A percentile compares a stretch with the other conserved stretches of the same genome.
phyloP scores from a whole-genome alignment of 1,140 invertebrate genomes.

The Ceratoteleas bidentatus region DNA sequence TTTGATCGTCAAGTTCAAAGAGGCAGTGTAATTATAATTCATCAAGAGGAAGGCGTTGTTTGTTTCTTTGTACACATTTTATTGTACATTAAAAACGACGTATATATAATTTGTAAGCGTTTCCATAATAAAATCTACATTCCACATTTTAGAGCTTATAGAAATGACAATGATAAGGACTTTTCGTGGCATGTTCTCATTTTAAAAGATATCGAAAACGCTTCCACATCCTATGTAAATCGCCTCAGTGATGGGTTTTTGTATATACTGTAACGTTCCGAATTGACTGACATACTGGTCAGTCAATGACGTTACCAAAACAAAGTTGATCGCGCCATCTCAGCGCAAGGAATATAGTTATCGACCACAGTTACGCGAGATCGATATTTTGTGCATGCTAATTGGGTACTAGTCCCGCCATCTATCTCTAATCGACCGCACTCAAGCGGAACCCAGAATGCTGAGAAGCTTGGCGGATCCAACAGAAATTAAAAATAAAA shows the following conservation, averaged over 20 bases:
- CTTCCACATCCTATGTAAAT: not conserved
- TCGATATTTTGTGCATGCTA: too few species aligned
- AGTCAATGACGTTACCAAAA: too few species aligned
- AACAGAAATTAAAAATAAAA: too few species aligned
- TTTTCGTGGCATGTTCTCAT: conserved; percentile 11
- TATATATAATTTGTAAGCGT: conserved; percentile 6
- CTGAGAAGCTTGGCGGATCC: too few species aligned
- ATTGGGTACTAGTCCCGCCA: too few species aligned
- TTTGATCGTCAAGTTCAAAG: conserved; percentile 2
- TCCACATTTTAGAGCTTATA: conserved; percentile 34
- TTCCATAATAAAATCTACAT: conserved; percentile 61
- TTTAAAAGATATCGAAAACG: conserved; percentile 8
- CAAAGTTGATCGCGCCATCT: too few species aligned
- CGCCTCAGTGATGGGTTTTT: conserved; percentile 8
- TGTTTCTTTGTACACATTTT: conserved; percentile 7
- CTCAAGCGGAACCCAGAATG: too few species aligned
- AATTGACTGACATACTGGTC: too few species aligned
- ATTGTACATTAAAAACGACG: not conserved
- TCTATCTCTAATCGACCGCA: too few species aligned
- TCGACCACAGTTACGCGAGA: too few species aligned
- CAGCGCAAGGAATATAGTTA: too few species aligned
- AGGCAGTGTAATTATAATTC: conserved; percentile 1
- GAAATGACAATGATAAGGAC: not conserved
- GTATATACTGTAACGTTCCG: too few species aligned
- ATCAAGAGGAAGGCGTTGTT: conserved; percentile 3